These are phyloP conservation scores for Acrossocheilus wenchowensis DNA, from an alignment of 2,797 vertebrate genomes.

Conservation along the genomic window DNA sequence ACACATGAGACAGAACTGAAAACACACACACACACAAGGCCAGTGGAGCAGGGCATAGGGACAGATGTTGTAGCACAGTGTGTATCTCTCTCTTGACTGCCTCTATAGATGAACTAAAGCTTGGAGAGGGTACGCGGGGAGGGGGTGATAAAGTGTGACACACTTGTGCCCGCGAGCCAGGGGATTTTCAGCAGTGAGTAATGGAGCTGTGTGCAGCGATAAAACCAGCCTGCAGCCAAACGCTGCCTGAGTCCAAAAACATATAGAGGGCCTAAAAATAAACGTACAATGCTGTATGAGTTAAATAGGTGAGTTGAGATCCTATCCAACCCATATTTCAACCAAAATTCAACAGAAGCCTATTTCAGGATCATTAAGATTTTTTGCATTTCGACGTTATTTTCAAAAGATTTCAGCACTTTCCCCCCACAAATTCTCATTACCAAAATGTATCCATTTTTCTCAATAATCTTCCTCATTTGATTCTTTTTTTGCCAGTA, in stretches of 20 bases:
- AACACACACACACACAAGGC: neutral
- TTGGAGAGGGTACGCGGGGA: neutral
- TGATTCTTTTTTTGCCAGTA: neutral
- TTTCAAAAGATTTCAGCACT: neutral
- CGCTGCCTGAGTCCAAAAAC: slow-evolving; percentile 8
- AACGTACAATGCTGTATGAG: neutral
- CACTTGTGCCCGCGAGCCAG: slow-evolving; percentile 23
- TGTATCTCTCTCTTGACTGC: slow-evolving; percentile 33
- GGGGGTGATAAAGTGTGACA: slow-evolving; percentile 36
- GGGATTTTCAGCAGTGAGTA: slow-evolving; percentile 43
- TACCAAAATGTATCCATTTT: neutral
- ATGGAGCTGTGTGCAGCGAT: slow-evolving; percentile 24
- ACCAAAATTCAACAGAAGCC: neutral
- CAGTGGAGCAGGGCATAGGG: slow-evolving; percentile 4
- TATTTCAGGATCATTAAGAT: neutral
- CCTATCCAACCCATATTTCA: neutral
- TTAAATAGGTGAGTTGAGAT: neutral
- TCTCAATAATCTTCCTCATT: too few relatives aligned
- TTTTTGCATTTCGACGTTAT: neutral
- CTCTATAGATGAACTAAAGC: slow-evolving; percentile 27
- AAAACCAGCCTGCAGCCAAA: slow-evolving; percentile 22
- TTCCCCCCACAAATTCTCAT: neutral
- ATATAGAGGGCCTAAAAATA: slow-evolving; percentile 20
- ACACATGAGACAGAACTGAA: neutral
- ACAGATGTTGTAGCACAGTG: slow-evolving; percentile 32